Evolutionary conservation across 2,113 vertebrate species (phyloP), one percentile per base, ranked within the genome.

Genomic region (Aleadryas rufinucha): DNA sequence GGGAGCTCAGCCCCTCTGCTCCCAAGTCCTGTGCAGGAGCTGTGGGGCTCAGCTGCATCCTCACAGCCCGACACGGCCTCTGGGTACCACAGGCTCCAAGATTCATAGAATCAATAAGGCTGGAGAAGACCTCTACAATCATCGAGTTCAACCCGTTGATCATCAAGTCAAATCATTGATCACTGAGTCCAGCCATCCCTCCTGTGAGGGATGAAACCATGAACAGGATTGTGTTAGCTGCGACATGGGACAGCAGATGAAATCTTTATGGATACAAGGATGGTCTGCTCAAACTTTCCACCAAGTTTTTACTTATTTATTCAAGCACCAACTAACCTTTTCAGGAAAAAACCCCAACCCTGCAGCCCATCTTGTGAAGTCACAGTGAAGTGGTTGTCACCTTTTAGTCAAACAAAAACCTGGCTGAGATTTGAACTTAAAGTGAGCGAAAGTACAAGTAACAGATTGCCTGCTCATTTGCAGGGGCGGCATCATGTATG

Each of bases 401-500:
- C 11, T 66, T 81, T 89, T n/a, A 81, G 83, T 86, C 45, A 89
- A 85, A 65, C 54, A 84, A 85, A 70, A 84, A 69, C 14, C 13
- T 0, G 1, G 7, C 59, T 92, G 60, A 89, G 54, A 81, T 66
- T 26, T 89, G 84, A 91, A 87, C 80, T 86, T 89, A 65, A 95
- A 93, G 76, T 59, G 76, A 89, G 59, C 2, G 47, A 72, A 95
- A 11, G 64, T 19, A 70, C 30, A 76, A 87, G 69, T 93, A 95
- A 87, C 95, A 96, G 91, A 95, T 94, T 94, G 87, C 84, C 88
- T 91, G 95, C 94, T 93, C 87, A 68, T 82, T 95, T 91, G 81
- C 95, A 91, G 87, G 74, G 78, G 74, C 3, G 0, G 81, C 49
- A 52, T 56, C 1, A 0, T 2, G 6, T 24, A 11, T 0, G 6